Base-by-base conservation (phyloP, 2,113 vertebrate species). In the Xenus cinereus region DNA sequence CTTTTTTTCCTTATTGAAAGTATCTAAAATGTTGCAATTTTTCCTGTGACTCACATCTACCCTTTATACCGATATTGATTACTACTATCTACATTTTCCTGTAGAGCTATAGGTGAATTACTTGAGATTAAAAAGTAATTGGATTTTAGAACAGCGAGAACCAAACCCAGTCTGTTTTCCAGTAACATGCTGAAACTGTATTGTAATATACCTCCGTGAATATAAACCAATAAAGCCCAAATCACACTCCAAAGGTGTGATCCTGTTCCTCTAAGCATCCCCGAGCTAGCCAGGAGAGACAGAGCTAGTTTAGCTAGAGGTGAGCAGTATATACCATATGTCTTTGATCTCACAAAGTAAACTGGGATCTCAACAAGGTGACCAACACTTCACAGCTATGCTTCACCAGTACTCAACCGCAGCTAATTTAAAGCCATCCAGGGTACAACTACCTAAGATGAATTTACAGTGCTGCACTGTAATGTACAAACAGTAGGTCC, bases 361-460 rank as follows among this genome's bases (percentile, higher is more conserved):
- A 73, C 17, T 8, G 30, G 12, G 19, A 37, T 15, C 53, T 74
- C n/a, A 68, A 1, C 23, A 45, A 50, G 37, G 19, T 14, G 59
- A 39, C 3, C 22, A 64, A 16, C 35, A 14, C 4, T 3, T 10
- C 2, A 17, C 0, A n/a, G n/a, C 5, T 53, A 9, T 14, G 73
- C 59, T 89, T 46, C 37, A 60, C 66, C 77, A 66, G 33, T 12
- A 66, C 48, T 33, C 62, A 79, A 35, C 3, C 13, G 37, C 33
- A 39, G 33, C 12, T 43, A 26, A 35, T 43, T 39, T 20, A 35
- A 92, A 79, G 69, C 51, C 76, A 56, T 3, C 26, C 27, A 54
- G 22, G 33, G 20, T 14, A 13, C 1, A 10, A 63, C 28, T 12
- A 13, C 2, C 37, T 48, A 11, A 39, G 45, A 62, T 9, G 41